Evolutionary conservation across 53 echinoderm and acorn worm species (phyloP), one percentile per base, ranked within the genome.

Genomic region (Zoroaster sp.): DNA sequence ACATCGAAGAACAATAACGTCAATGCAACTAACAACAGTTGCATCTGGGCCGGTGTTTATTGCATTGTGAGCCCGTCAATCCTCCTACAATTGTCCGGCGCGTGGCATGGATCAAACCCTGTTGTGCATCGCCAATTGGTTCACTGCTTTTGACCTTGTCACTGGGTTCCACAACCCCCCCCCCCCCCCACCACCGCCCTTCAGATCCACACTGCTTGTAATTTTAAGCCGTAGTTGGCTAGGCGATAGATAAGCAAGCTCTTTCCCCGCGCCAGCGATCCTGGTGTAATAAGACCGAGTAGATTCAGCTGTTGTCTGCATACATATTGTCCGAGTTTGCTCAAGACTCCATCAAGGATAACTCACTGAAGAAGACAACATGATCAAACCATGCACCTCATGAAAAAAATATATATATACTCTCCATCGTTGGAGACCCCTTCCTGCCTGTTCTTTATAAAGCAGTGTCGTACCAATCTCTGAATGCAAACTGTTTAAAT

Each of bases 401-500:
- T 66, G 7, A 31, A 43, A 42, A 45, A 30, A 67, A 15, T 21
- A 55, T 9, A 49, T 8, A 52, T 12, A 80, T 4, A 5, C 33
- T 53, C 55, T n/a, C 78, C 17, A 2, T 46, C 44, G 32, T 6
- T 36, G 35, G 14, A 55, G 40, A 25, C 63, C 35, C 36, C 54
- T 25, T 65, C 30, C 66, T 11, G n/a, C 2, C 66, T 11, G 39
- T 80, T 7, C 68, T 41, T 66, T 68, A 10, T 8, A 8, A 66
- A 49, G 13, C 12, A 42, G 59, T 65, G 25, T 40, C 66, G 41
- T 42, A 59, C 63, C 31, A 40, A 40, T 31, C 42, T n/a, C 68
- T 82, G 68, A 68, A 82, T 82, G 35, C 67, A 82, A 82, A 82
- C 76, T 88, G 88, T 88, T 88, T 88, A 88, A 88, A 88, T 88